Percentiles rank a stretch among this genome's conserved stretches.
Evolutionary conservation across 1,140 invertebrate species (phyloP).

Genomic region (Macrostomum lignano): DNA sequence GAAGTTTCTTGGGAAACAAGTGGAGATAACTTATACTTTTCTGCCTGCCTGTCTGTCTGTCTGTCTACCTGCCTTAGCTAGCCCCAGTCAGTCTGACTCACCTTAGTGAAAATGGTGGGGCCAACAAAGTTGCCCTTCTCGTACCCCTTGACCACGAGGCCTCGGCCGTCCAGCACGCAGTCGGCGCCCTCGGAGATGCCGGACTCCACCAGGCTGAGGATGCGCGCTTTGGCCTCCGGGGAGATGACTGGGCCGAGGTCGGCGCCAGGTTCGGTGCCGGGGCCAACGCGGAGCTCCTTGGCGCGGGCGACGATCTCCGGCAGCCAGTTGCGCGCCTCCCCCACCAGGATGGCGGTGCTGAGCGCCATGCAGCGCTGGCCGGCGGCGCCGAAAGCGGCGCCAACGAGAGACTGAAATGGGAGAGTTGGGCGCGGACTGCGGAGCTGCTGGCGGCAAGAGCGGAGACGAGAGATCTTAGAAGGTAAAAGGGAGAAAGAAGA

Average conservation of each 20-base stretch:
- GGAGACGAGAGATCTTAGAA: no score
- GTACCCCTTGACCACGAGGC: conserved; percentile 48
- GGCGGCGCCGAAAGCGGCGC: conserved; percentile 68
- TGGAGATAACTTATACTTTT: no score
- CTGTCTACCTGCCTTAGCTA: no score
- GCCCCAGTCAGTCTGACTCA: no score
- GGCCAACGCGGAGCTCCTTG: conserved; percentile 64
- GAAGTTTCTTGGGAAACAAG: no score
- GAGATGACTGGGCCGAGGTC: conserved; percentile 93
- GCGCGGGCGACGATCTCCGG: conserved; percentile 61
- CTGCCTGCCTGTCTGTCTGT: no score
- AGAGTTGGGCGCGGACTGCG: no score
- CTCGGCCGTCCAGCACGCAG: conserved; percentile 56
- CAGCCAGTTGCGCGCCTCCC: conserved; percentile 69
- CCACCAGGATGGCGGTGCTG: conserved; percentile 81
- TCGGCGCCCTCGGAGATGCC: conserved; percentile 63
- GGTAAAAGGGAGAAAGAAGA: no score
- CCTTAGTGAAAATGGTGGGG: conserved; percentile 63
- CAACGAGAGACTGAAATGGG: no score
- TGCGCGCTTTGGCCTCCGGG: conserved; percentile 55
- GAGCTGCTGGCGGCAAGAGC: no score
- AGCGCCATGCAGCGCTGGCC: conserved; percentile 90
- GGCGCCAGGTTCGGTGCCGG: conserved; percentile 52
- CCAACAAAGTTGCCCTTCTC: conserved; percentile 94
- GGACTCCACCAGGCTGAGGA: conserved; percentile 52